Base-by-base conservation (phyloP, 2,113 vertebrate genomes). In the Eonycteris spelaea region DNA sequence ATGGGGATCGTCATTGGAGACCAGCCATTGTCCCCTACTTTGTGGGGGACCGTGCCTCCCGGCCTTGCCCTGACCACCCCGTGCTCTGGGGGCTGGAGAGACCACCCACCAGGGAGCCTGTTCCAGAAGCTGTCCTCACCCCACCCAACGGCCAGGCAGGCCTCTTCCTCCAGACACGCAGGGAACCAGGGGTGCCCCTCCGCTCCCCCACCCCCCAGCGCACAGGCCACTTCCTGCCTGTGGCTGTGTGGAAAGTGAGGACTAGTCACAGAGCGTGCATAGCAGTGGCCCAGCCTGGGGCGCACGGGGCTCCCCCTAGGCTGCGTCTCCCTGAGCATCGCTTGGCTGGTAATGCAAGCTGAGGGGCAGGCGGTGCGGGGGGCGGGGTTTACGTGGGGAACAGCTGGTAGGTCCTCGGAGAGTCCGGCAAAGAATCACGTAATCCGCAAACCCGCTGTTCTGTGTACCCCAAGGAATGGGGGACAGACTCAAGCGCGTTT, bases 301-400 rank as follows among this genome's bases (percentile, higher is more conserved):
- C 5, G 21, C 21, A 38, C 30, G 30, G 55, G 9, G 45, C 15
- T 38, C 22, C 61, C 38, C 40, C 40, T 40, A 30, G 40, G 40
- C 16, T 15, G 40, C 28, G 4, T 1, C 38, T 48, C 13, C 68
- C 63, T 53, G 26, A 61, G 11, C 70, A 5, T 21, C 0, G 0
- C 11, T 63, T 2, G 21, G 30, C 1, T 35, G 45, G 11, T 48
- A 10, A 48, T 48, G 7, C 38, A 6, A 9, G 53, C 40, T 1
- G 2, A 67, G 63, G 14, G n/a, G 33, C 26, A 18, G 15, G 38
- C 19, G 4, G 33, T 11, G 38, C 9, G 16, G 77, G 21, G 1
- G 1, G 63, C 63, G 7, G 63, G 7, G 12, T 9, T 1, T 2
- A 6, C 0, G 24, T 18, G 38, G 3, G 65, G 33, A 24, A 0